Evolutionary conservation across 35 echinoderm and acorn worm genomes (phyloP), one percentile per base, ranked within the genome.

Genomic region (Chiridota heheva): DNA sequence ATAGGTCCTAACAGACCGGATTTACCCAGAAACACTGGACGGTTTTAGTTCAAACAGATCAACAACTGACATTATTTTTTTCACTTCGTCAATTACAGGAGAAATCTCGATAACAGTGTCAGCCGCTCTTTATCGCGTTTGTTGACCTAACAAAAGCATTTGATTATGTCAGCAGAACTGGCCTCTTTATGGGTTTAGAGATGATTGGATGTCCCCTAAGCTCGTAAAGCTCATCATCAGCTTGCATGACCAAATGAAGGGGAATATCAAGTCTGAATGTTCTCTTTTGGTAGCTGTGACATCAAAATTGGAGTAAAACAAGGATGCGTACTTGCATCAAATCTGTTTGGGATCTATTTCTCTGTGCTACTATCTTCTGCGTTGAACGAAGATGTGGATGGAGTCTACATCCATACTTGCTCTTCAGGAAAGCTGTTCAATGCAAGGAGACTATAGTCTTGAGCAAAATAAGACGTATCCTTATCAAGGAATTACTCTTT

Each of bases 61-160:
- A 25, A 90, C 88, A 5, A 22, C 42, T 36, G 70, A 89, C 40
- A 83, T 90, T 78, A 69, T n/a, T 90, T 36, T 90, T 90, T 66
- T 36, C 81, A 20, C 3, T 76, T 38, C 60, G 82, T 1, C 82
- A 91, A 70, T 40, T 60, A 42, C 78, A 64, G 29, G 68, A 89
- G 42, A 89, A 75, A 33, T 82, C 55, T 36, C 42, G 25, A 36
- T 77, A 82, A 65, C 78, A 82, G 59, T 60, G 68, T 6, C 36
- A 59, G 53, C 48, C 80, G 28, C 63, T 81, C 22, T 60, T 27
- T 72, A 40, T 40, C 26, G 78, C 67, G 27, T 82, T 89, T 78
- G 69, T 82, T 30, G 70, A 89, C 58, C 69, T 89, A 1, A 82
- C 87, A 25, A 89, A 89, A n/a, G 77, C 87, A 0, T 89, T 89